Conservation (phyloP, 2,797 vertebrate genomes). For the Scarus forsteni region DNA sequence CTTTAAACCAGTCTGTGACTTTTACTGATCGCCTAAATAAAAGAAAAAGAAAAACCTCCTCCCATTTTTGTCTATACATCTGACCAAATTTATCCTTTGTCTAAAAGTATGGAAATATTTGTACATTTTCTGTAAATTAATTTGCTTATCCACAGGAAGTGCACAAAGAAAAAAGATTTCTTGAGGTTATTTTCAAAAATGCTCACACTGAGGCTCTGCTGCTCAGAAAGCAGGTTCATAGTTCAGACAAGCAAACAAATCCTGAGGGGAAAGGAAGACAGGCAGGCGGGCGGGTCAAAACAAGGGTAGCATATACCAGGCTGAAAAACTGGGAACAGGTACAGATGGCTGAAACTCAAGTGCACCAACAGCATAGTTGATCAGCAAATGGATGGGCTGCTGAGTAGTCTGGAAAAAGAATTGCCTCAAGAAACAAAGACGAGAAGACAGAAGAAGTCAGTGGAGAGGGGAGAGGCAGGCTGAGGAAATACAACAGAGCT, state of each 20-base stretch:
- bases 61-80: too few relatives aligned
- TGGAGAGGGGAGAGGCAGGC: neutral
- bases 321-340: neutral
- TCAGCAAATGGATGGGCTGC: neutral
- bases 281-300: neutral
- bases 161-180: neutral
- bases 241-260: slow-evolving; percentile 5
- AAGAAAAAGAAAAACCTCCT: too few relatives aligned
- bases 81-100: too few relatives aligned
- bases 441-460: neutral
- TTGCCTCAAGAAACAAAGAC: neutral
- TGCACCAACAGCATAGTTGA: neutral
- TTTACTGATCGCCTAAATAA: too few relatives aligned
- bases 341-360: slow-evolving; percentile 1
- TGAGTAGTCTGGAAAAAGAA: neutral
- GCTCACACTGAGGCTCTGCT: neutral
- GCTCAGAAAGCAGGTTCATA: neutral
- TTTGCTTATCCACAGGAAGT: too few relatives aligned
- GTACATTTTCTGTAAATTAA: too few relatives aligned
- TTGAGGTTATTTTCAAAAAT: neutral
- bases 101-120: too few relatives aligned
- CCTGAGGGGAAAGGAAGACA: neutral
- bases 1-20: too few relatives aligned
- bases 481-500: neutral
- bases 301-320: neutral